Evolutionary conservation across 2,113 vertebrate genomes (phyloP).

Genomic region (Phainopepla nitens): DNA sequence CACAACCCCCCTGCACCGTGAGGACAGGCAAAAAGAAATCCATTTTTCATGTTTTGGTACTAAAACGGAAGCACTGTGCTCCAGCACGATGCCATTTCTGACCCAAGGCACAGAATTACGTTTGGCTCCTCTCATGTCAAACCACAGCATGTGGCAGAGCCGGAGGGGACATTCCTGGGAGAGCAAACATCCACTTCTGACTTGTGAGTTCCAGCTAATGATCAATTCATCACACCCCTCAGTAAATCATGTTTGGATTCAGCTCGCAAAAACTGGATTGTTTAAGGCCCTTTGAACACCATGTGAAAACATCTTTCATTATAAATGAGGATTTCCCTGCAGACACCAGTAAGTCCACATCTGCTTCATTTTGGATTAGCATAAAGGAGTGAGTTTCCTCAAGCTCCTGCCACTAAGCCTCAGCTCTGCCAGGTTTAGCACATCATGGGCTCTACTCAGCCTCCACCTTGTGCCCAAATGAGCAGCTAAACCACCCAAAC

Average conservation of each 20-base stretch:
- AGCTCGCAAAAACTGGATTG: not conserved
- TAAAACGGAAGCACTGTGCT: not conserved
- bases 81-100: not conserved
- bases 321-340: not conserved
- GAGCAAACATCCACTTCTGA: not conserved
- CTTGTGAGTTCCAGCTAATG: not conserved
- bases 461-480: not conserved
- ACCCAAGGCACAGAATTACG: not conserved
- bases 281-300: not conserved
- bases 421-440: not conserved
- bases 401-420: not conserved
- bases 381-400: rapidly evolving
- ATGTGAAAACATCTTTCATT: not conserved
- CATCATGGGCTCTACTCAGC: rapidly evolving
- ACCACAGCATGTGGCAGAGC: not conserved
- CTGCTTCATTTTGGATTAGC: not conserved
- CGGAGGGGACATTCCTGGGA: not conserved
- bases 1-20: rapidly evolving
- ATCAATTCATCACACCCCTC: not conserved
- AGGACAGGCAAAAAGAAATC: not conserved
- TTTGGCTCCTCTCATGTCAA: not conserved
- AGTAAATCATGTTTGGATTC: not conserved
- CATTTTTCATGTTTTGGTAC: not conserved
- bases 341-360: not conserved
- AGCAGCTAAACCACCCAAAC: not conserved